phyloP scores from a whole-genome alignment of 2,888 invertebrate species.

The Venustoraphidia nigricollis region DNA sequence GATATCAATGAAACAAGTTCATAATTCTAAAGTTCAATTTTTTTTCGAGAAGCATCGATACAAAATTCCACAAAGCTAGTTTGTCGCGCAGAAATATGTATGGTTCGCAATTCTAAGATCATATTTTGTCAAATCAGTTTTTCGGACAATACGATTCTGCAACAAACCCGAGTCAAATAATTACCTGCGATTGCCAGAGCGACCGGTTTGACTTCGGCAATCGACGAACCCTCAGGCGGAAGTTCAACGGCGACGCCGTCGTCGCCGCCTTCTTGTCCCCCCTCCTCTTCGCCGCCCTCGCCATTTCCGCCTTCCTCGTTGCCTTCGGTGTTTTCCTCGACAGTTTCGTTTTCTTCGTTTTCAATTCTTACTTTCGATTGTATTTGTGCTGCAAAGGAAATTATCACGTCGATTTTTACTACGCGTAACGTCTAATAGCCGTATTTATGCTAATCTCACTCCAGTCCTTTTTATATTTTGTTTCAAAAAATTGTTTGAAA shows the following conservation, averaged over 20 bases:
- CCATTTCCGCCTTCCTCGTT: constrained; percentile 16
- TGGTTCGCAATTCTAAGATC: too few species aligned
- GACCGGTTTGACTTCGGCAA: constrained; percentile 63
- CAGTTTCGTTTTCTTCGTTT: constrained; percentile 11
- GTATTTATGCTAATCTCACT: too few species aligned
- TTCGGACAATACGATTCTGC: too few species aligned
- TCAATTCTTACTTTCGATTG: background rate
- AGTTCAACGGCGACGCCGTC: constrained; percentile 31
- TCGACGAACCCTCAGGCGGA: constrained; percentile 41
- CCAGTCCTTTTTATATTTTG: too few species aligned
- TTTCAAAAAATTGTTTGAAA: too few species aligned
- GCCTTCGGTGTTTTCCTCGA: constrained; percentile 14
- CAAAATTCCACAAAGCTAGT: too few species aligned
- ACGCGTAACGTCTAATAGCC: too few species aligned
- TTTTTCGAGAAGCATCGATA: too few species aligned
- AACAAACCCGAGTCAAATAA: background rate
- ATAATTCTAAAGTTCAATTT: too few species aligned
- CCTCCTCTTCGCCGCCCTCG: constrained; percentile 18
- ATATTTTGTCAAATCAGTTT: too few species aligned
- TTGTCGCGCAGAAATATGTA: too few species aligned
- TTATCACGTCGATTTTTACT: background rate
- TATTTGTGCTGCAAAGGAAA: background rate
- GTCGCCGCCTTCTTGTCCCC: constrained; percentile 24
- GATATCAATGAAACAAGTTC: too few species aligned
- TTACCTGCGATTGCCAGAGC: constrained; percentile 34